A percentile compares a stretch with the other conserved stretches of the same genome.
Evolutionary conservation across 1,140 invertebrate genomes (phyloP).

Genomic region (Bombus soroeensis): DNA sequence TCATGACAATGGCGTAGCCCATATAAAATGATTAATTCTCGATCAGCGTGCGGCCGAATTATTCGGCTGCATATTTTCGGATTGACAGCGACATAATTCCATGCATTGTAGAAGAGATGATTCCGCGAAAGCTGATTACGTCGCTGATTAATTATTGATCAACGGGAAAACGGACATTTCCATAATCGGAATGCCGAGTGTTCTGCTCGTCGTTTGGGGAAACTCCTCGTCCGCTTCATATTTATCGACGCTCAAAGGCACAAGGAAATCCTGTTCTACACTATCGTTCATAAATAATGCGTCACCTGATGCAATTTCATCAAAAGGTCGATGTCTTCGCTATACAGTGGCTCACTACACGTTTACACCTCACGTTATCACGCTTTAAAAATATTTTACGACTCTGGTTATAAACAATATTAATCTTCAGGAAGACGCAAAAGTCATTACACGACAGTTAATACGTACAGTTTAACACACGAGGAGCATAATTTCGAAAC

Average conservation of each 20-base stretch:
- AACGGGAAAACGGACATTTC: slow-evolving; percentile 4
- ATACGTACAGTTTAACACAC: no score
- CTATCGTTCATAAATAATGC: no score
- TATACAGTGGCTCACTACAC: no score
- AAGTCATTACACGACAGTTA: no score
- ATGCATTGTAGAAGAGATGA: not conserved
- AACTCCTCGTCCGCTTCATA: not conserved
- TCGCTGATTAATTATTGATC: slow-evolving; percentile 36
- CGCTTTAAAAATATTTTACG: no score
- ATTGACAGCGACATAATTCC: slow-evolving; percentile 16
- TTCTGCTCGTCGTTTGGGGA: not conserved
- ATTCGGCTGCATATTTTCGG: slow-evolving; percentile 10
- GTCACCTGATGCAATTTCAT: no score
- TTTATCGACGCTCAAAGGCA: not conserved
- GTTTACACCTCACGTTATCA: no score
- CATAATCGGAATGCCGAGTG: slow-evolving; percentile 6
- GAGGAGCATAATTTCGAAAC: no score
- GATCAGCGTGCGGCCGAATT: not conserved
- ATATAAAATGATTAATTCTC: slow-evolving; percentile 22
- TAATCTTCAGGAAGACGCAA: no score
- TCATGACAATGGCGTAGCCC: not conserved
- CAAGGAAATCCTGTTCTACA: no score
- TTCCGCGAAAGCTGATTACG: slow-evolving; percentile 25
- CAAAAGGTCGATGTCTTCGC: no score
- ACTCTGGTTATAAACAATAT: no score